A percentile compares a stretch with the other conserved stretches of the same genome.
Conservation (phyloP, 2,888 invertebrate species). For the Beris morrisii region DNA sequence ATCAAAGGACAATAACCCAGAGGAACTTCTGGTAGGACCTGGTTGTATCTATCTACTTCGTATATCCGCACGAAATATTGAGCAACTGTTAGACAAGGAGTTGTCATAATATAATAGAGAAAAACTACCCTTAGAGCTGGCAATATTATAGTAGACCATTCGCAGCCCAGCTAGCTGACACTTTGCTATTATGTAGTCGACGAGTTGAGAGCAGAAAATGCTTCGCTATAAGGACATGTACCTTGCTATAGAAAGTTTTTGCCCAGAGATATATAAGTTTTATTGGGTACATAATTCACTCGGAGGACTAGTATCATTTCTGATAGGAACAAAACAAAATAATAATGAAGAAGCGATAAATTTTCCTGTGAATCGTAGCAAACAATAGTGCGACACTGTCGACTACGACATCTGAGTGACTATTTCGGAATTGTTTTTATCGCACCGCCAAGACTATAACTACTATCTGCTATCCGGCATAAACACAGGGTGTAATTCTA, state of each 20-base stretch:
- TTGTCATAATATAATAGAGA: slow-evolving; percentile 20
- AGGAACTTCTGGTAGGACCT: slow-evolving; percentile 35
- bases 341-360: slow-evolving; percentile 23
- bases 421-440: slow-evolving; percentile 28
- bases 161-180: too few species aligned
- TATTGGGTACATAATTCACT: slow-evolving; percentile 38
- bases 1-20: slow-evolving; percentile 37
- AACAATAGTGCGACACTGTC: slow-evolving; percentile 16
- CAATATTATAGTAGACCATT: too few species aligned
- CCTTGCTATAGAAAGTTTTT: slow-evolving; percentile 29
- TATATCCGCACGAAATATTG: slow-evolving; percentile 4
- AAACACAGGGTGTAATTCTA: too few species aligned
- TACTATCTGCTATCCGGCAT: neutral
- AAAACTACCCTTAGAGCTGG: neutral
- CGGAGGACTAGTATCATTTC: slow-evolving; percentile 21
- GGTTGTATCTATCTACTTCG: slow-evolving; percentile 2
- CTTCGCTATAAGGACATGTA: too few species aligned
- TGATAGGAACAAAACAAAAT: slow-evolving; percentile 23
- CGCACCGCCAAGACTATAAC: neutral
- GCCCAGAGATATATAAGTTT: slow-evolving; percentile 36
- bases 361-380: slow-evolving; percentile 13
- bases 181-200: too few species aligned
- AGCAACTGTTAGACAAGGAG: slow-evolving; percentile 24
- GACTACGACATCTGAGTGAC: slow-evolving; percentile 25
- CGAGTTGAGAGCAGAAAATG: too few species aligned